Base-by-base conservation (phyloP, 1,140 invertebrate species). In the Hesperophylax magnus region DNA sequence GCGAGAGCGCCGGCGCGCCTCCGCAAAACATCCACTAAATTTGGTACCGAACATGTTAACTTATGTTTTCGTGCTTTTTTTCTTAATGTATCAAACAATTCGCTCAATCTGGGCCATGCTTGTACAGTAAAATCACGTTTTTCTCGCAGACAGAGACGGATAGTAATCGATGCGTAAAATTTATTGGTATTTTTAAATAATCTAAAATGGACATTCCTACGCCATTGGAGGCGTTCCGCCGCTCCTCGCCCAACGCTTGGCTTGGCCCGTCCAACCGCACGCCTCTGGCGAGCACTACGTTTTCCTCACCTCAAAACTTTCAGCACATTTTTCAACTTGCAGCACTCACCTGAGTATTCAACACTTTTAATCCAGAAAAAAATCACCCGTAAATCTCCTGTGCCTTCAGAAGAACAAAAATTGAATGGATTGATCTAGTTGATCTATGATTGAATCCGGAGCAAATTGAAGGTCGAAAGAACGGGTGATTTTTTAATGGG, bases 1-100 rank as follows among this genome's bases (percentile, higher is more conserved):
- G 78, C 39, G 65, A 39, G 34, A 79, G 63, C 52, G 69, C 69
- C 86, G 85, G 86, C 86, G 87, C 87, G 88, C 87, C 87, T 78
- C 76, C 61, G 60, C 56, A 39, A 60, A 56, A 20, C 47, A 47
- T 14, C 11, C 39, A 2, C 39, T 6, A 47, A 47, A 47, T 47
- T 47, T 47, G 11, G 39, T 47, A 14, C 39, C 39, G 39, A 47
- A 47, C 39, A 47, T 47, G 39, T 47, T 14, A 47, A 47, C 9
- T 47, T 47, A 47, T 47, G 11, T 14, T 47, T 47, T 47, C 8
- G 9, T 14, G 39, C 1, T 14, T 9, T 47, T 47, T 47, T 14
- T 47, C 11, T 47, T 3, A 11, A 1, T 14, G 11, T 47, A 14
- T 47, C 11, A 14, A 47, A 14, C 11, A 47, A 47, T 47, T 47